Percentiles rank a stretch among this genome's conserved stretches.
These are phyloP conservation scores for Agrochola lota DNA, from an alignment of 2,888 invertebrate genomes.

Conservation along the genomic window DNA sequence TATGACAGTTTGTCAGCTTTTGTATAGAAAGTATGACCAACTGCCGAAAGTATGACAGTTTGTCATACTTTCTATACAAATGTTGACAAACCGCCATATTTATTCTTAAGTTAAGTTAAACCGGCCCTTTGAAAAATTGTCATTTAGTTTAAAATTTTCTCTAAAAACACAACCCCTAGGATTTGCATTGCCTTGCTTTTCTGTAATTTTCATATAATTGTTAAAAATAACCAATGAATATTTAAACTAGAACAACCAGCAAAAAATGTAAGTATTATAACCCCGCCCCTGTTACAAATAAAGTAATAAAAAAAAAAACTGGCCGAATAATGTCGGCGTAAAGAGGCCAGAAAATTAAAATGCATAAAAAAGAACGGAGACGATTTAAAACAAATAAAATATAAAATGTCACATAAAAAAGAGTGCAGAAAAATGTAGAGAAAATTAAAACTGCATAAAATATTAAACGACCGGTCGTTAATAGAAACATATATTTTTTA, in stretches of 20 bases:
- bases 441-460: conserved; percentile 58
- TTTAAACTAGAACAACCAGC: neutral
- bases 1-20: too few relatives aligned
- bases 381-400: conserved; percentile 43
- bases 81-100: neutral
- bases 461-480: conserved; percentile 48
- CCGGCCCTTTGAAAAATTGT: too few relatives aligned
- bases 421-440: conserved; percentile 1
- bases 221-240: neutral
- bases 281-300: neutral
- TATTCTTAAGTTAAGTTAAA: too few relatives aligned
- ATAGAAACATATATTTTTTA: conserved; percentile 46
- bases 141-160: neutral
- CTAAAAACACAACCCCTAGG: neutral
- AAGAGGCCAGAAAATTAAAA: neutral
- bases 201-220: neutral
- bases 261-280: neutral
- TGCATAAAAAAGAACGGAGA: conserved; percentile 3
- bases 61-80: too few relatives aligned
- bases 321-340: neutral
- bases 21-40: too few relatives aligned
- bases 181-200: neutral
- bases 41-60: too few relatives aligned
- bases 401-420: conserved; percentile 26
- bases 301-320: neutral